Evolutionary conservation across 2,888 invertebrate genomes (phyloP), one percentile per base, ranked within the genome.

Genomic region (Drosophila flavopinicola): DNA sequence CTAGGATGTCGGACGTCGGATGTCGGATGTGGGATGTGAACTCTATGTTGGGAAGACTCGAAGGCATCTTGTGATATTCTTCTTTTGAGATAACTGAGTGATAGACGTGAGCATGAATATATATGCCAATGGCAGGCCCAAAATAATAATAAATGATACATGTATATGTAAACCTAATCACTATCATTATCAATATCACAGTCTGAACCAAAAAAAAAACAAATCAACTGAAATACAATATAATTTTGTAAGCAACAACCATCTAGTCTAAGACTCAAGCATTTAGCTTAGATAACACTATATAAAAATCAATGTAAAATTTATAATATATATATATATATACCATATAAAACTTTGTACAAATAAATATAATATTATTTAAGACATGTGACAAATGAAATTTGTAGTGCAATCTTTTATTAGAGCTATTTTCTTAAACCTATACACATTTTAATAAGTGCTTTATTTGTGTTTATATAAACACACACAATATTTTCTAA

Each of bases 11-110:
- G n/a, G n/a, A n/a, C n/a, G n/a, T n/a, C n/a, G n/a, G n/a, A n/a
- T n/a, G n/a, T n/a, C n/a, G n/a, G n/a, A n/a, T n/a, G n/a, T n/a
- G n/a, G n/a, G n/a, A n/a, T 13, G 15, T 20, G 17, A 1, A 33
- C 32, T 11, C 49, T 7, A 45, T 15, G 11, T 32, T 42, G 29
- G 29, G n/a, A n/a, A n/a, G 52, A 57, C 48, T 52, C 44, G 45
- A 17, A 17, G 52, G 42, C 79, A 58, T 68, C 67, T 69, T 87
- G 78, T 79, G 87, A 87, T 79, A 78, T 57, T 74, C 69, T 65
- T 49, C 33, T 42, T 32, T 64, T 61, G 77, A 71, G 84, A 71
- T 63, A 71, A 67, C 65, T 42, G 78, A 69, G 87, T 69, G 85
- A 80, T 80, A 86, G 39, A 60, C 59, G 64, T 73, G 58, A 58